These are phyloP conservation scores for Microchirus variegatus DNA, from an alignment of 2,797 vertebrate genomes.

Conservation along the genomic window DNA sequence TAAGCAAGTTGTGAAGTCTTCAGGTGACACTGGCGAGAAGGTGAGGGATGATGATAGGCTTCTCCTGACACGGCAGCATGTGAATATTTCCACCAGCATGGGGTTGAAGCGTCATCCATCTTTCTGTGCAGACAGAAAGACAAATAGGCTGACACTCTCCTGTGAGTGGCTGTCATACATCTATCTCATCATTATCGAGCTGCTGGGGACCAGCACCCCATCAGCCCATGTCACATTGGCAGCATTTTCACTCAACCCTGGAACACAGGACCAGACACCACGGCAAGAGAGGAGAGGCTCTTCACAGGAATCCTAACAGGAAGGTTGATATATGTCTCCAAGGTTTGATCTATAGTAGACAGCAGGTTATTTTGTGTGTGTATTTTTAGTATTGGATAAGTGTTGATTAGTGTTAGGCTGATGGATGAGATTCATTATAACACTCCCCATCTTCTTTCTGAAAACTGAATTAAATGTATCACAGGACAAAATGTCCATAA, in stretches of 20 bases:
- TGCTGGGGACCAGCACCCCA: constrained; percentile 57
- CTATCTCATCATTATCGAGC: constrained; percentile 79
- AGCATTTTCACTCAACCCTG: constrained; percentile 42
- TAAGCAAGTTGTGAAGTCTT: constrained; percentile 41
- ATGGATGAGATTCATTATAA: background rate
- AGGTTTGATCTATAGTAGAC: background rate
- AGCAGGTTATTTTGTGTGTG: background rate
- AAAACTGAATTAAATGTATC: no score
- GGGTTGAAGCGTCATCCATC: constrained; percentile 79
- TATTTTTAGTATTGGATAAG: background rate
- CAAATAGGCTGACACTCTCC: constrained; percentile 79
- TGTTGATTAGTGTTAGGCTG: background rate
- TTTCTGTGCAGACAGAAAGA: constrained; percentile 78
- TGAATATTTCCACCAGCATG: constrained; percentile 64
- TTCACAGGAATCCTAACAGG: constrained; percentile 39
- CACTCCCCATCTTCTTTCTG: no score
- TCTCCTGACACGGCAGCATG: constrained; percentile 51
- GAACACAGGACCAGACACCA: constrained; percentile 42
- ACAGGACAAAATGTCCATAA: no score
- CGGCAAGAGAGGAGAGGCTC: constrained; percentile 42
- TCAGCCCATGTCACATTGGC: constrained; percentile 61
- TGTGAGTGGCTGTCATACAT: constrained; percentile 80
- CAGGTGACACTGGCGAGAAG: constrained; percentile 47
- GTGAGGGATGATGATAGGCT: constrained; percentile 62
- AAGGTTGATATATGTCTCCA: constrained; percentile 12